phyloP scores from a whole-genome alignment of 2,113 vertebrate genomes.

The Megaleporinus macrocephalus region DNA sequence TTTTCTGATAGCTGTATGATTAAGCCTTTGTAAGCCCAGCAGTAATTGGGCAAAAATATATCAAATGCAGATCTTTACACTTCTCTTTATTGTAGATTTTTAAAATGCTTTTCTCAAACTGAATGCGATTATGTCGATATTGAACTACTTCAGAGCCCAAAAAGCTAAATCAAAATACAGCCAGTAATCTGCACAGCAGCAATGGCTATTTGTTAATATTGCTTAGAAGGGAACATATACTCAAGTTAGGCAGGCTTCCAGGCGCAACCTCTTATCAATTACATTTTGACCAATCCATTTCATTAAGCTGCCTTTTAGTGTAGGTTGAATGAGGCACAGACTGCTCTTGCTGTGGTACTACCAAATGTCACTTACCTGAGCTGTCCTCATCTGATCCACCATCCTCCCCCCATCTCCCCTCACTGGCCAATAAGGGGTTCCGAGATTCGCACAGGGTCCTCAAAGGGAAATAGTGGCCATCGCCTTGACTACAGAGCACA shows the following conservation, averaged over 20 bases:
- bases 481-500: conserved; percentile 81
- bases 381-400: conserved; percentile 84
- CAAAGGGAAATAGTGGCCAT: conserved; percentile 93
- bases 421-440: conserved; percentile 87
- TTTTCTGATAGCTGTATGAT: not conserved
- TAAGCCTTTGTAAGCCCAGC: not conserved
- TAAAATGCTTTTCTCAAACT: too few species aligned
- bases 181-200: not conserved
- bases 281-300: not conserved
- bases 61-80: not conserved
- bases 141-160: not conserved
- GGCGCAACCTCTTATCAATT: not conserved
- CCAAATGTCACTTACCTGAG: conserved; percentile 76
- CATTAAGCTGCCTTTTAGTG: conserved; percentile 14
- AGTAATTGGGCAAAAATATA: not conserved
- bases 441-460: conserved; percentile 83
- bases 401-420: conserved; percentile 90
- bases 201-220: not conserved
- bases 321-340: not conserved
- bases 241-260: not conserved
- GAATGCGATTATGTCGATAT: not conserved
- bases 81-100: too few species aligned
- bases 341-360: not conserved
- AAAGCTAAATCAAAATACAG: not conserved
- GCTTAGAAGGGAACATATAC: not conserved